Base-by-base conservation (phyloP, 2,113 vertebrate species). In the Podocnemis expansa region DNA sequence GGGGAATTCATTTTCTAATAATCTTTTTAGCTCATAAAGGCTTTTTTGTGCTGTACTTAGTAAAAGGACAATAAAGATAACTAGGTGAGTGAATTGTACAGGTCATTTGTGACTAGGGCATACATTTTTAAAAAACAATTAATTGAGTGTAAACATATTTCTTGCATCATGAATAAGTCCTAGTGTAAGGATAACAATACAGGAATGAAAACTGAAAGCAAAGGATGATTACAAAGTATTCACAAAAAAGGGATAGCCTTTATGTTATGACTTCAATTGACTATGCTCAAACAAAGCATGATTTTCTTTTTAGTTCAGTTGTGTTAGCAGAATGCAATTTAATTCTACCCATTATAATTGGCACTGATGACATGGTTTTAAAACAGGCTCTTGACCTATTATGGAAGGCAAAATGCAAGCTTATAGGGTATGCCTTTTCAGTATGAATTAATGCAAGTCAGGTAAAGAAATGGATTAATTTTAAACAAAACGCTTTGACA, bases 1-100 rank as follows among this genome's bases (percentile, higher is more conserved):
- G 97, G 96, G n/a, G 97, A 97, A 97, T 97, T 97, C 93, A 96
- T 93, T 97, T 97, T 98, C 97, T 97, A 97, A 10, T 96, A 13
- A 91, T 96, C 97, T 97, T 95, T 84, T 55, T 82, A 83, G 94
- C 82, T 94, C 79, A 89, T 93, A 24, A 89, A 97, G 97, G 92
- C 96, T 94, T 73, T 97, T 83, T 95, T 87, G 90, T 94, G 89
- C 76, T 96, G 96, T 75, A 82, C 90, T 82, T 67, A 93, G 73
- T 52, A 38, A 80, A 41, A 29, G 84, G 79, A 22, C 89, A 89
- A 90, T 60, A 84, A 82, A 93, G 84, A 54, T 63, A 93, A 7
- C 56, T 79, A 90, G 90, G 82, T 90, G 56, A 92, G 76, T 60
- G 89, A 91, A 75, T 93, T 87, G 49, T 90, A 51, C 76, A 91